Conservation (phyloP, 1,140 invertebrate genomes). For the Drosophila carrolli region DNA sequence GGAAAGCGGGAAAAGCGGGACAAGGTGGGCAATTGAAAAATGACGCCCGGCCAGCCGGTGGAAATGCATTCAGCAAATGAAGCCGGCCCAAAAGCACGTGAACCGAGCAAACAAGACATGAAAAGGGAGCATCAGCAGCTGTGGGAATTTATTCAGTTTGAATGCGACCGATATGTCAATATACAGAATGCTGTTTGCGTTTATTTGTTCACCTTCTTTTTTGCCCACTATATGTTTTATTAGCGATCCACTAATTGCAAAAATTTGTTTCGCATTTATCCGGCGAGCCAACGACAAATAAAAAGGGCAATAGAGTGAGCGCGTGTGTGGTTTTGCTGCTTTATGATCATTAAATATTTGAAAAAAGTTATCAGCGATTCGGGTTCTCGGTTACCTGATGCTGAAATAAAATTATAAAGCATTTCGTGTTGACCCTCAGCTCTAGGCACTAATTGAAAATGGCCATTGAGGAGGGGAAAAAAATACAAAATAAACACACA, state of each 20-base stretch:
- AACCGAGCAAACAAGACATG: conserved; percentile 39
- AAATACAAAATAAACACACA: conserved; percentile 8
- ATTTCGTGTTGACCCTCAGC: conserved; percentile 54
- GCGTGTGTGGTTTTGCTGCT: conserved; percentile 17
- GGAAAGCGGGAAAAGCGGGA: neutral
- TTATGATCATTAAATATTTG: conserved; percentile 72
- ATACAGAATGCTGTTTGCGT: conserved; percentile 27
- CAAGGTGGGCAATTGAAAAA: conserved; percentile 65
- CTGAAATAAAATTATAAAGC: conserved; percentile 55
- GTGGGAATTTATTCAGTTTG: conserved; percentile 32
- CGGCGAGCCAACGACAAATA: conserved; percentile 23
- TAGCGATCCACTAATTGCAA: conserved; percentile 67
- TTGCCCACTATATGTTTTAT: conserved; percentile 37
- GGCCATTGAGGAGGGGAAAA: conserved; percentile 17
- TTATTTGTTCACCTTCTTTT: conserved; percentile 17
- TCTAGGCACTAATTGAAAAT: conserved; percentile 70
- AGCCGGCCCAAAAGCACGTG: conserved; percentile 52
- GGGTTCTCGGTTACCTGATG: conserved; percentile 15
- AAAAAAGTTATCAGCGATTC: conserved; percentile 35
- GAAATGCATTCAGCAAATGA: conserved; percentile 72
- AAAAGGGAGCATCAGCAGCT: conserved; percentile 17
- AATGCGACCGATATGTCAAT: conserved; percentile 54
- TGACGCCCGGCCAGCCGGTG: conserved; percentile 49
- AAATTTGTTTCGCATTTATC: conserved; percentile 38
- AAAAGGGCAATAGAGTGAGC: conserved; percentile 11